Conservation (phyloP, 2,888 invertebrate species). For the Dicyrtoma fusca region DNA sequence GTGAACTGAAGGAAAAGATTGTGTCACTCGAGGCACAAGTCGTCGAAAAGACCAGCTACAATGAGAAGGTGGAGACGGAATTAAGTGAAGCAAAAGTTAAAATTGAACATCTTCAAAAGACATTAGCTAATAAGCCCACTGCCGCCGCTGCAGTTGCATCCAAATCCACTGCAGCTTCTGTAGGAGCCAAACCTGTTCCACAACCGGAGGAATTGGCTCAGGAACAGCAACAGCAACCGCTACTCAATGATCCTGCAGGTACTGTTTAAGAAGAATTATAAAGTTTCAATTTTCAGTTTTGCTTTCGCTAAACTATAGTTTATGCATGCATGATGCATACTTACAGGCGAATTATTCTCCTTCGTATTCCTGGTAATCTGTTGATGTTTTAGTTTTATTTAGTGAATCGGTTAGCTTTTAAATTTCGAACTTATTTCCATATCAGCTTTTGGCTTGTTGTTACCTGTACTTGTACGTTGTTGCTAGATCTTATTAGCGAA, state of each 20-base stretch:
- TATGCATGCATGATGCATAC: too few species aligned
- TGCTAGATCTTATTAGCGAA: too few species aligned
- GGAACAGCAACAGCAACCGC: slow-evolving; percentile 32
- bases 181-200: slow-evolving; percentile 37
- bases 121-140: slow-evolving; percentile 10
- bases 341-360: too few species aligned
- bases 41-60: slow-evolving; percentile 47
- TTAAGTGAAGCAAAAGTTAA: slow-evolving; percentile 34
- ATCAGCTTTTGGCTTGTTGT: too few species aligned
- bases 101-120: slow-evolving; percentile 27
- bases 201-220: slow-evolving; percentile 28
- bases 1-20: slow-evolving; percentile 51
- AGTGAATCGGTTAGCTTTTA: too few species aligned
- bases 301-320: too few species aligned
- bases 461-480: too few species aligned
- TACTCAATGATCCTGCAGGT: slow-evolving; percentile 55
- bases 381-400: too few species aligned
- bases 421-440: too few species aligned
- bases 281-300: too few species aligned
- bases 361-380: too few species aligned
- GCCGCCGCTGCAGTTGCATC: neutral
- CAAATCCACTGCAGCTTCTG: slow-evolving; percentile 37
- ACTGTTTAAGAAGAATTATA: too few species aligned
- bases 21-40: slow-evolving; percentile 53
- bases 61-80: slow-evolving; percentile 48